Base-by-base conservation (phyloP, 2,113 vertebrate species). In the Hepsetus odoe region DNA sequence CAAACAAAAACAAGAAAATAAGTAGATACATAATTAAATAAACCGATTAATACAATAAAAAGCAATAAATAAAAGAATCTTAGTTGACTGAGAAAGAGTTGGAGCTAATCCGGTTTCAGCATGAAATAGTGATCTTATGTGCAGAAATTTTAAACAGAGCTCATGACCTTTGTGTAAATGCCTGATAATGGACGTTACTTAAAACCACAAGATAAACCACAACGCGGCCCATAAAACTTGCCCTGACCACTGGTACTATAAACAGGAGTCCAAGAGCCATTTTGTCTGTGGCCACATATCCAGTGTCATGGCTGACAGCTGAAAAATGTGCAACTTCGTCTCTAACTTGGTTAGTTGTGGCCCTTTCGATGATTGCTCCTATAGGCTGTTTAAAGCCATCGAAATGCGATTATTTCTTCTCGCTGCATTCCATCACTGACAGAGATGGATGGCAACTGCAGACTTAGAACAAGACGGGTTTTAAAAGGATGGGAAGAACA, bases 401-500 rank as follows among this genome's bases (percentile, higher is more conserved):
- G 68, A 86, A 90, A 93, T 91, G 84, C 78, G 90, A 92, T 93
- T 92, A 92, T 85, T 86, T 80, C 75, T 89, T 87, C 40, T 33
- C 30, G 80, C 73, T 35, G 74, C 80, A 65, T 87, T 85, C 49
- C 64, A 33, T 46, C 49, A 75, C 73, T 40, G 86, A 91, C 88
- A 89, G 83, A 91, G 90, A 94, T 81, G 82, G 88, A 94, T 91
- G 89, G 85, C 83, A 77, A 88, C 87, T 84, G 86, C 86, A 85
- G 88, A 87, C 81, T 80, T 40, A 72, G 81, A 85, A 84, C 8
- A 73, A 67, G 83, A 84, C 40, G 61, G 32, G 83, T 86, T 84
- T 89, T 88, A 81, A 88, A 89, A 91, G 88, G 86, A 85, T 89
- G 66, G 74, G 71, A 80, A 38, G 20, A 58, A 72, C 61, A 83